phyloP scores from a whole-genome alignment of 2,888 invertebrate genomes.

The Drosophila infuscata region DNA sequence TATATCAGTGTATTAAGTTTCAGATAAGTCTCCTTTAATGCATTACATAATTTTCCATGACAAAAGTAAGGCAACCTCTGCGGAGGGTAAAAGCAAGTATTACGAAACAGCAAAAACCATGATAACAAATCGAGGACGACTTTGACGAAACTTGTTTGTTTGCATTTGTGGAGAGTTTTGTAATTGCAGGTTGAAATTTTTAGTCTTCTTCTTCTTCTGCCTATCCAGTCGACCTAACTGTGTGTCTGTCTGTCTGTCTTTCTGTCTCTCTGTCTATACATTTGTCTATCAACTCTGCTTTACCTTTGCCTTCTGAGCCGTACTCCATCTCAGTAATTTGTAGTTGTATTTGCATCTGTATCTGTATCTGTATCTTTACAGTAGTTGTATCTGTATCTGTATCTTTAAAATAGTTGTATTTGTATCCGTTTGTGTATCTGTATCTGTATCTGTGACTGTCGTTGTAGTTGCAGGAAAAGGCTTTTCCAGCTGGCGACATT shows the following conservation, averaged over 20 bases:
- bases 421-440: neutral
- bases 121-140: conserved; percentile 55
- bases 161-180: conserved; percentile 37
- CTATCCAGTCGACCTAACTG: neutral
- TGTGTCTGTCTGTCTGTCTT: neutral
- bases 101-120: conserved; percentile 22
- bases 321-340: conserved; percentile 35
- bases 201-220: conserved; percentile 24
- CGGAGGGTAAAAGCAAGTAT: neutral
- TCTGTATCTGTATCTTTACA: conserved; percentile 4
- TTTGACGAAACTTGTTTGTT: conserved; percentile 57
- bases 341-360: conserved; percentile 12
- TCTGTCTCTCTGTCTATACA: neutral
- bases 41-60: neutral
- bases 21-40: neutral
- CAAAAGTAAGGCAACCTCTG: neutral
- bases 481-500: conserved; percentile 54
- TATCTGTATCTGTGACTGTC: neutral
- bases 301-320: conserved; percentile 20
- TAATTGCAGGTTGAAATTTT: conserved; percentile 63
- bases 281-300: conserved; percentile 1
- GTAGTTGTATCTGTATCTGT: conserved; percentile 8
- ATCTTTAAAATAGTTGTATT: neutral
- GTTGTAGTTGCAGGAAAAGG: conserved; percentile 8
- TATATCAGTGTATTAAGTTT: too few relatives aligned